Base-by-base conservation (phyloP, 2,113 vertebrate species). In the Pterocles burchelli region DNA sequence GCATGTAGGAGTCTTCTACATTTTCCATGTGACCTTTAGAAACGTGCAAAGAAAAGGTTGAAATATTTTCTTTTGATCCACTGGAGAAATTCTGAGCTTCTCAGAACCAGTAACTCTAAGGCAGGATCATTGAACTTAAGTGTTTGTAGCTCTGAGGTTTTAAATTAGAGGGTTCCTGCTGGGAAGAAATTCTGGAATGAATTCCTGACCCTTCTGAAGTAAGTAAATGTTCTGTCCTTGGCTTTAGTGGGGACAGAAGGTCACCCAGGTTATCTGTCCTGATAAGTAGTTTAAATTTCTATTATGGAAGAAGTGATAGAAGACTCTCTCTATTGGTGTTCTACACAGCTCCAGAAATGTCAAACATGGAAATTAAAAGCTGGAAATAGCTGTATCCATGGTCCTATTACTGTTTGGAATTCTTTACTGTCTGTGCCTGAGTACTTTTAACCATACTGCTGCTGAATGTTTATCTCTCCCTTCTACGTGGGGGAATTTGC, bases 1-100 rank as follows among this genome's bases (percentile, higher is more conserved):
- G 7, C 7, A 8, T 3, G 2, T 5, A 46, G 36, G 13, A 22
- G 29, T n/a, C 3, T 28, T 59, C 51, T 65, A 3, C 4, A 3
- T 21, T 51, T 29, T 49, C 29, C 0, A 0, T 31, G 3, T 59
- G 21, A 74, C 14, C 38, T 61, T 75, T 31, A 48, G 24, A 92
- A 89, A 26, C 0, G 0, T 24, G 5, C 5, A 7, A 4, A 6
- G 6, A 34, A 38, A 24, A 3, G 17, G 1, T 48, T 51, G 10
- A 29, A 52, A 19, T 68, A 0, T 21, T 87, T 57, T 45, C 8
- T 76, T 87, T 73, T 33, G 17, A 46, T 65, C 8, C 18, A 34
- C 55, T 11, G 2, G 36, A 75, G 70, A 70, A 88, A 88, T 82
- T 61, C 9, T 68, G 71, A 78, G 17, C 11, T 87, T 84, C 48